phyloP scores from a whole-genome alignment of 2,888 invertebrate species.

The Idaea biselata region DNA sequence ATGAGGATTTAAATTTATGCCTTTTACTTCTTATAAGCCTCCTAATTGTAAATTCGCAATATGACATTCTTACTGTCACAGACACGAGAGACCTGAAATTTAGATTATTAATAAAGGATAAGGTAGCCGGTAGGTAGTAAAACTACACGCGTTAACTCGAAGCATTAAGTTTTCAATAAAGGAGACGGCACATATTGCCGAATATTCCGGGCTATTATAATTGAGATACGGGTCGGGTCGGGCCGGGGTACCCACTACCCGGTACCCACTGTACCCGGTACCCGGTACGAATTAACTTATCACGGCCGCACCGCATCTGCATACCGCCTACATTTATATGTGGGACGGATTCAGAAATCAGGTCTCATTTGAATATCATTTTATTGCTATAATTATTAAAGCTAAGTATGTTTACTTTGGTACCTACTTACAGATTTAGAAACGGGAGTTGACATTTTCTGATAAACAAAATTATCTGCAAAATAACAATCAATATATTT shows the following conservation, averaged over 20 bases:
- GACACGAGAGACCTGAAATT: too few species aligned
- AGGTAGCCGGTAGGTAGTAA: not conserved
- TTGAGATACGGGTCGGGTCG: constrained; percentile 78
- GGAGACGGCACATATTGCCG: constrained; percentile 61
- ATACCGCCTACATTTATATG: constrained; percentile 75
- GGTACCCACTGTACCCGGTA: constrained; percentile 40
- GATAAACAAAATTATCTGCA: too few species aligned
- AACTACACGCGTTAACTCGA: constrained; percentile 24
- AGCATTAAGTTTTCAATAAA: constrained; percentile 39
- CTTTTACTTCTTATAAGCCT: too few species aligned
- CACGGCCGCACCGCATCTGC: constrained; percentile 73
- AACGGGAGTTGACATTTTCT: too few species aligned
- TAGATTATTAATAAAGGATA: too few species aligned
- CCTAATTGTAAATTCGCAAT: too few species aligned
- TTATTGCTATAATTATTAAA: not conserved
- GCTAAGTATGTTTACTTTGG: too few species aligned
- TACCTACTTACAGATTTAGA: not conserved
- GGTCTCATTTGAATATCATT: not conserved
- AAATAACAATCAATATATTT: too few species aligned
- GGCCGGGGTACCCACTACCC: constrained; percentile 45
- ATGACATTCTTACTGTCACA: too few species aligned
- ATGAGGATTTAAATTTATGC: too few species aligned
- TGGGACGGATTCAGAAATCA: constrained; percentile 47
- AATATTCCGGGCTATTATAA: constrained; percentile 64
- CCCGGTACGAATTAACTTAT: constrained; percentile 75